These are phyloP conservation scores for Scaptodrosophila lebanonensis DNA, from an alignment of 1,140 invertebrate genomes.

Conservation along the genomic window DNA sequence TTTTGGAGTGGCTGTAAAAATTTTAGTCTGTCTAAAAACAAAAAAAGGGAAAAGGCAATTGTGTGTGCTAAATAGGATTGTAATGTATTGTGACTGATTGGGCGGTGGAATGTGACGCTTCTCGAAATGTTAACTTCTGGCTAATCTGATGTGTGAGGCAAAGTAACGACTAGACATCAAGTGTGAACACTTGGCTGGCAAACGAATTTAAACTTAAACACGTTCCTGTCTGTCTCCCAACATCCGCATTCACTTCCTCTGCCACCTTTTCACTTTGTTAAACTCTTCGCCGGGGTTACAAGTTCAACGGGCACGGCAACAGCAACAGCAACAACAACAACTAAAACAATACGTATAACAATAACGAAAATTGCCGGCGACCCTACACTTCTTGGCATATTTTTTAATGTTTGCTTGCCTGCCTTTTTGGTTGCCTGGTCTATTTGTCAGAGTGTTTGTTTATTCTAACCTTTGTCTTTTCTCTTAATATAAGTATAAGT, in stretches of 20 bases:
- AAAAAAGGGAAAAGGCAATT: no score
- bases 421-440: conserved; percentile 13
- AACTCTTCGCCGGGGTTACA: conserved; percentile 25
- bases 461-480: conserved; percentile 28
- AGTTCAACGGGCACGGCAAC: conserved; percentile 30
- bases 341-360: conserved; percentile 3
- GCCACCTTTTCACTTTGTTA: conserved; percentile 27
- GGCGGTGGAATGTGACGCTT: no score
- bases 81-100: no score
- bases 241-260: conserved; percentile 24
- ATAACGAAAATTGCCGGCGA: no score
- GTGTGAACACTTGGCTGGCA: neutral
- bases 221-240: conserved; percentile 25
- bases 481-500: conserved; percentile 29
- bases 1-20: no score
- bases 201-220: conserved; percentile 49
- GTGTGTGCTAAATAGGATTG: no score
- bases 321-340: neutral
- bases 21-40: no score
- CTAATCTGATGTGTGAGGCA: no score
- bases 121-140: no score
- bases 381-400: no score
- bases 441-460: no score
- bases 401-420: neutral
- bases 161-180: neutral